These are phyloP conservation scores for Scophthalmus maximus DNA, from an alignment of 2,113 vertebrate species.

Conservation along the genomic window DNA sequence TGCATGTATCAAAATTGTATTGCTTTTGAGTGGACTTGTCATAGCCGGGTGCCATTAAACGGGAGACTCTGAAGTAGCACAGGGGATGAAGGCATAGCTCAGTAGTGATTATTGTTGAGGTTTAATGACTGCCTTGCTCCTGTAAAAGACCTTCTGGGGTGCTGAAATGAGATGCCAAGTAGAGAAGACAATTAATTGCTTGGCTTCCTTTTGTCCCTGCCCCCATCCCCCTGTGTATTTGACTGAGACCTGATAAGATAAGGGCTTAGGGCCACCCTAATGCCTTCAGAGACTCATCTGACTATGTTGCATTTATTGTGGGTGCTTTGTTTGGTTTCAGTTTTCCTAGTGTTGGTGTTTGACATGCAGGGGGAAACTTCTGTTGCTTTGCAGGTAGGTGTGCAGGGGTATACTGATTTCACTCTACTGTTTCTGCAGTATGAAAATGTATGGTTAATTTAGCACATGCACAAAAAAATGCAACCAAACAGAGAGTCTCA, in stretches of 20 bases:
- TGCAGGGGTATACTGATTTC: neutral
- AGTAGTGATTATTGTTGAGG: slow-evolving; percentile 83
- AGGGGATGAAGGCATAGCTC: slow-evolving; percentile 74
- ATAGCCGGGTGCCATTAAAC: slow-evolving; percentile 67
- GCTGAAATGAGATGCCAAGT: slow-evolving; percentile 84
- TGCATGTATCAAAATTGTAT: slow-evolving; percentile 60
- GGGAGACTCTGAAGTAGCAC: slow-evolving; percentile 64
- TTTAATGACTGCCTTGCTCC: slow-evolving; percentile 84
- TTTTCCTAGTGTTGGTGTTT: slow-evolving; percentile 16
- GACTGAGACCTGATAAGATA: slow-evolving; percentile 80
- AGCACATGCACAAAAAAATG: neutral
- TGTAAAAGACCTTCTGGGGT: slow-evolving; percentile 85
- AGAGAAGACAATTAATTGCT: slow-evolving; percentile 87
- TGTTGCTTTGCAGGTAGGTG: neutral
- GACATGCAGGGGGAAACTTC: neutral
- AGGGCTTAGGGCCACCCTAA: slow-evolving; percentile 77
- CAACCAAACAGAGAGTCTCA: neutral
- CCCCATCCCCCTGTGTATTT: slow-evolving; percentile 69
- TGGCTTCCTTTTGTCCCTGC: slow-evolving; percentile 79
- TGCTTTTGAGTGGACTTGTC: slow-evolving; percentile 69
- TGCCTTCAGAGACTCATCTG: slow-evolving; percentile 61
- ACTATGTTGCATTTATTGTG: slow-evolving; percentile 45
- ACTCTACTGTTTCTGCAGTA: neutral
- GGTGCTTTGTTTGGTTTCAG: slow-evolving; percentile 41
- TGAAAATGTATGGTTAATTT: neutral